These are phyloP conservation scores for Platichthys flesus DNA, from an alignment of 2,113 vertebrate genomes.

Conservation along the genomic window DNA sequence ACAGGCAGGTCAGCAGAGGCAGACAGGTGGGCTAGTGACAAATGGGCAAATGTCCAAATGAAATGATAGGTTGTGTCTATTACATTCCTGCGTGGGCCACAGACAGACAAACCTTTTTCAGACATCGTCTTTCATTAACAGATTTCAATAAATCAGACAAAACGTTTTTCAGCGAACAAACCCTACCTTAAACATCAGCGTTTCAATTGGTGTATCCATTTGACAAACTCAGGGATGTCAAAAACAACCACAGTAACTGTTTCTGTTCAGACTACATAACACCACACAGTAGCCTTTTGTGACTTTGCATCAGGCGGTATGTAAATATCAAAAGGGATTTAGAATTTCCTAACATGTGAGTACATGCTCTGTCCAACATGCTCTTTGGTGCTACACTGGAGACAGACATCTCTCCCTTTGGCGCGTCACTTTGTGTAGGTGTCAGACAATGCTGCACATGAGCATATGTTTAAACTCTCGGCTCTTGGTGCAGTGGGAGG, in stretches of 20 bases:
- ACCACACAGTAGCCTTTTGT: conserved; percentile 24
- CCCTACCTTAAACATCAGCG: neutral
- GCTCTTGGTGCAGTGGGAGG: conserved; percentile 55
- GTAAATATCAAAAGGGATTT: conserved; percentile 50
- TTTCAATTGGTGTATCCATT: no score
- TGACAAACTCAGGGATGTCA: no score
- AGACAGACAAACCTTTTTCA: no score
- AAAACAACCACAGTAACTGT: neutral
- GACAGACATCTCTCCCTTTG: conserved; percentile 70
- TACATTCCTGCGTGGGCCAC: no score
- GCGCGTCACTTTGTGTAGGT: conserved; percentile 54
- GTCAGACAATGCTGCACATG: conserved; percentile 66
- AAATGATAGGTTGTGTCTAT: no score
- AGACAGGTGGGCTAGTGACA: no score
- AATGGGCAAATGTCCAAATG: no score
- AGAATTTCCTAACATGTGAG: conserved; percentile 40
- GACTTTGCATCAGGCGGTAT: conserved; percentile 36
- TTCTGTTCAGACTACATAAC: conserved; percentile 1
- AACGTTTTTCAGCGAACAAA: no score
- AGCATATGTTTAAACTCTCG: conserved; percentile 67
- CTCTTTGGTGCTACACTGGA: conserved; percentile 66
- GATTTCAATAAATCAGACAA: no score
- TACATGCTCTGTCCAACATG: conserved; percentile 39
- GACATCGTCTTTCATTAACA: no score
- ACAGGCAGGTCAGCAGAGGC: no score